Conservation (phyloP, 2,888 invertebrate species). For the Aspidiotus destructor region DNA sequence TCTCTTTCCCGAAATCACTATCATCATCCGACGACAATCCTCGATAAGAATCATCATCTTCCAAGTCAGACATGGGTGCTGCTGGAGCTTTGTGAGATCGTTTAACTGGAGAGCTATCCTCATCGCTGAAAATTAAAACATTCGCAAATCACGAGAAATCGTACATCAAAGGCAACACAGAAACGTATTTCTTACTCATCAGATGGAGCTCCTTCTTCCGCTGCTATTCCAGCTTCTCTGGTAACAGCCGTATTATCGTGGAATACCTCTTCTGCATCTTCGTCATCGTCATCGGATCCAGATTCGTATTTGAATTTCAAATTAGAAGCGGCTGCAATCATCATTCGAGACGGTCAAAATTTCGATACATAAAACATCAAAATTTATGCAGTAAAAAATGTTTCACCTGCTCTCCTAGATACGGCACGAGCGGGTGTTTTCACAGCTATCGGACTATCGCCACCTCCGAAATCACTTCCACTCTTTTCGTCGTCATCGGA, state of each 20-base stretch:
- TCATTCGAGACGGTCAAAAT: neutral
- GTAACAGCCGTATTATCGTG: neutral
- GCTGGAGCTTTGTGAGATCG: neutral
- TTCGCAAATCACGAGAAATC: neutral
- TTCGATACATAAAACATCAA: neutral
- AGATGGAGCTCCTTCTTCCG: conserved; percentile 10
- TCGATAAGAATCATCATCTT: neutral
- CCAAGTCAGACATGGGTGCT: neutral
- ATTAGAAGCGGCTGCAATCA: neutral
- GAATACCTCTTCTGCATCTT: neutral
- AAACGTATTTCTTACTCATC: conserved; percentile 22
- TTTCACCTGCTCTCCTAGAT: conserved; percentile 29
- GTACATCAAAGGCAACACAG: neutral
- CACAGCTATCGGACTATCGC: conserved; percentile 7
- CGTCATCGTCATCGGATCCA: neutral
- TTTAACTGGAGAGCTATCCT: conserved; percentile 5
- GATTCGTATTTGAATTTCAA: neutral
- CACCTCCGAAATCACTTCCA: conserved; percentile 18
- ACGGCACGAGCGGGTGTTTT: conserved; percentile 26
- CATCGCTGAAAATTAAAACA: neutral
- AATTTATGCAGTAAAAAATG: neutral
- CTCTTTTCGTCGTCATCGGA: conserved; percentile 3
- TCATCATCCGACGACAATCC: conserved; percentile 15
- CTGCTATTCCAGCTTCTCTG: neutral
- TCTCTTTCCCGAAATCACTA: conserved; percentile 19